Conservation (phyloP, 1,140 invertebrate species). For the Epicauta chinensis region DNA sequence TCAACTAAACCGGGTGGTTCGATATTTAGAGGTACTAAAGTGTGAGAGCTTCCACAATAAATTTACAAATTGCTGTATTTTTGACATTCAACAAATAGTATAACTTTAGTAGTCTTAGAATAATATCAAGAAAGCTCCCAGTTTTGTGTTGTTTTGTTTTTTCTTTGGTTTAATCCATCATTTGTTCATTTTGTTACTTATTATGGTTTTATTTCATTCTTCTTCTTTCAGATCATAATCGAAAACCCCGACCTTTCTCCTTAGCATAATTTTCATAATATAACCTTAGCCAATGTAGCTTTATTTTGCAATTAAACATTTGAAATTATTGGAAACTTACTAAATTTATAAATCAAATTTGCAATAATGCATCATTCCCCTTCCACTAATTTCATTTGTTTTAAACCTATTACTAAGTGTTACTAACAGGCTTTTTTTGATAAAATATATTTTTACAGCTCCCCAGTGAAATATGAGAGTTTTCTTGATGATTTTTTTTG, state of each 20-base stretch:
- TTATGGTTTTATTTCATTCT: conserved; percentile 37
- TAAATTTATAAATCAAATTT: no score
- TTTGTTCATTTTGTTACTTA: conserved; percentile 4
- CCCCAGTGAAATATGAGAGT: conserved; percentile 9
- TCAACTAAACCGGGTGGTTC: conserved; percentile 37
- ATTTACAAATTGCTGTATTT: conserved; percentile 18
- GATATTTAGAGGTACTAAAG: conserved; percentile 41
- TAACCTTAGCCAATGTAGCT: background rate
- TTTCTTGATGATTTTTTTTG: conserved; percentile 20
- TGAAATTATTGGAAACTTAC: background rate
- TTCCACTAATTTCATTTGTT: conserved; percentile 1
- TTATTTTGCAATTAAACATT: background rate
- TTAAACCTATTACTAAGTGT: background rate
- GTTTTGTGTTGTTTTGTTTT: conserved; percentile 5
- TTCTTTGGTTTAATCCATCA: background rate
- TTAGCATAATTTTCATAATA: conserved; percentile 38
- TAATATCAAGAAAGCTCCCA: conserved; percentile 23
- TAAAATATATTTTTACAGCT: background rate
- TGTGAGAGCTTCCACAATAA: conserved; percentile 4
- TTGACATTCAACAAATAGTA: conserved; percentile 12
- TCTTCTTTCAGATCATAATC: conserved; percentile 57
- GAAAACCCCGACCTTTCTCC: conserved; percentile 57
- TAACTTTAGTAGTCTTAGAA: background rate
- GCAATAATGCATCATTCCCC: no score
- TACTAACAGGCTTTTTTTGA: conserved; percentile 4